phyloP scores from a whole-genome alignment of 2,888 invertebrate species.

The Lithophane semibrunnea region DNA sequence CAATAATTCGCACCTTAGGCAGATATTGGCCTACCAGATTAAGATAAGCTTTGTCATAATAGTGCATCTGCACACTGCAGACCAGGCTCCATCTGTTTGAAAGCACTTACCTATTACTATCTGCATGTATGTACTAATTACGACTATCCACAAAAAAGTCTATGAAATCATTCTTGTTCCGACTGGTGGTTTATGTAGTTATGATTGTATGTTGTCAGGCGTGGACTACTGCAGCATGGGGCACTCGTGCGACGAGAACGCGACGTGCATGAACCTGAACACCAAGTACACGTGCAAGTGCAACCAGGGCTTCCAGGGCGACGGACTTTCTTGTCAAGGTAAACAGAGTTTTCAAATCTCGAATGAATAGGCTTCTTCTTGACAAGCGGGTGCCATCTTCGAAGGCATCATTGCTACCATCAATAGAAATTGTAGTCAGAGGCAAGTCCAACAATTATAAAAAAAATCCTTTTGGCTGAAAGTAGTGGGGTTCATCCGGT shows the following conservation, averaged over 20 bases:
- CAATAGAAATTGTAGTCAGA: too few species aligned
- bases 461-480: too few species aligned
- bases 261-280: conserved; percentile 97
- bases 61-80: neutral
- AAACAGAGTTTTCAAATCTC: too few species aligned
- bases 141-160: neutral
- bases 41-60: neutral
- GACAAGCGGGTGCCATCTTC: too few species aligned
- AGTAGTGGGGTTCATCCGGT: too few species aligned
- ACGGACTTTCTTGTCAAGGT: conserved; percentile 94
- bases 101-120: neutral
- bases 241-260: conserved; percentile 97
- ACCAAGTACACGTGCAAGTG: conserved; percentile 98
- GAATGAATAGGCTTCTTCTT: too few species aligned
- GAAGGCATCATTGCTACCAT: too few species aligned
- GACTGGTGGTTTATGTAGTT: neutral
- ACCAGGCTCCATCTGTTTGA: neutral
- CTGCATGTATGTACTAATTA: neutral
- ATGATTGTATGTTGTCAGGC: conserved; percentile 87
- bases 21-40: neutral
- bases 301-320: conserved; percentile 96
- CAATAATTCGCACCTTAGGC: neutral
- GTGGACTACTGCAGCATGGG: conserved; percentile 97
- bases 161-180: neutral
- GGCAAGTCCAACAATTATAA: too few species aligned